Evolutionary conservation across 1,140 invertebrate genomes (phyloP).

Genomic region (Phocides pigmalion): DNA sequence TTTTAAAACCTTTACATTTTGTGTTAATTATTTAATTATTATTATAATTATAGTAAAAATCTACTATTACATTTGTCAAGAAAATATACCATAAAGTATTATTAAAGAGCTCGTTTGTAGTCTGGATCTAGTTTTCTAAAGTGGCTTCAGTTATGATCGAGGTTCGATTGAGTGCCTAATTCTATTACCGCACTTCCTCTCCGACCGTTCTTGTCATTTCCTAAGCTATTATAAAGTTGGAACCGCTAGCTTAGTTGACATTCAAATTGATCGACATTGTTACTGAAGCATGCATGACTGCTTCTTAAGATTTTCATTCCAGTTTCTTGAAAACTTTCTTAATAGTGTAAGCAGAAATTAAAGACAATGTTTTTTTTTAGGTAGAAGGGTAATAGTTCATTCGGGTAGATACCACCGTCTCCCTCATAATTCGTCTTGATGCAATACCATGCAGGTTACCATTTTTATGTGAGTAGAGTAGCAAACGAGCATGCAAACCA

Average conservation of each 20-base stretch:
- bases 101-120: neutral
- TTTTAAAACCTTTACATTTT: no score
- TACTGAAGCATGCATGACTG: neutral
- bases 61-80: no score
- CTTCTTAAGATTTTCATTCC: neutral
- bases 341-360: neutral
- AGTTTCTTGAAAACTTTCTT: neutral
- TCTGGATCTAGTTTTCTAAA: conserved; percentile 5
- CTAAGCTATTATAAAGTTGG: conserved; percentile 21
- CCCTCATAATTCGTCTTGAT: no score
- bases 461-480: no score
- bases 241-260: conserved; percentile 7
- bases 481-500: no score
- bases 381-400: no score
- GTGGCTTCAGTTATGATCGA: conserved; percentile 7
- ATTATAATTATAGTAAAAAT: no score
- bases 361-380: no score
- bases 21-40: no score
- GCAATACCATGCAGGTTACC: no score
- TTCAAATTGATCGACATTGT: conserved; percentile 5
- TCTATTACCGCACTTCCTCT: conserved; percentile 14
- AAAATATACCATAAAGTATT: no score
- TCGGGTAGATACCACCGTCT: no score
- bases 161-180: conserved; percentile 14
- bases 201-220: conserved; percentile 26